These are phyloP conservation scores for Amblyopsis hoosieri DNA, from an alignment of 2,797 vertebrate genomes.

Conservation along the genomic window DNA sequence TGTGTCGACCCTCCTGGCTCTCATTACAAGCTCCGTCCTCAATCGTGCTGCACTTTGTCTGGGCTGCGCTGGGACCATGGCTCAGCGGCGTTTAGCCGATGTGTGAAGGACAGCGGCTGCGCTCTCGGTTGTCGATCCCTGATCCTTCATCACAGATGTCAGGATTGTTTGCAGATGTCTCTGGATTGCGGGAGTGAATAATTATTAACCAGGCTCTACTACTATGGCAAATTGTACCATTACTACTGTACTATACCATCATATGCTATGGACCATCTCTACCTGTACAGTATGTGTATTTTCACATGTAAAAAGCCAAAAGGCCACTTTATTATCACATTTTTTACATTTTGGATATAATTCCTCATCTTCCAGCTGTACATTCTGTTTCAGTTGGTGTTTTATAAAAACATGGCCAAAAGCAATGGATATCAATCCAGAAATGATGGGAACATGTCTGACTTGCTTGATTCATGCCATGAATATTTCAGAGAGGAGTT, in stretches of 20 bases:
- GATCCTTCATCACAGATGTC: slow-evolving; percentile 63
- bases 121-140: slow-evolving; percentile 58
- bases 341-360: no score
- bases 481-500: no score
- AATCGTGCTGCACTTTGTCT: slow-evolving; percentile 63
- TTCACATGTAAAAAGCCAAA: neutral
- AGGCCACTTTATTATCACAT: no score
- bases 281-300: slow-evolving; percentile 30
- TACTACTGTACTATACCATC: no score
- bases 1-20: slow-evolving; percentile 68
- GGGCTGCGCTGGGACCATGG: slow-evolving; percentile 52
- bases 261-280: neutral
- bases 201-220: slow-evolving; percentile 50
- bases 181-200: slow-evolving; percentile 33
- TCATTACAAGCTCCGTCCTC: slow-evolving; percentile 70
- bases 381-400: no score
- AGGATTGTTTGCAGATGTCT: slow-evolving; percentile 38
- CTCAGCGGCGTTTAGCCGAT: slow-evolving; percentile 63
- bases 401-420: no score
- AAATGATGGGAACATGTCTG: no score
- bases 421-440: no score
- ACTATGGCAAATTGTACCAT: neutral
- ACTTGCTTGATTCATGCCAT: no score
- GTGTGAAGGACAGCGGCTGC: slow-evolving; percentile 65
- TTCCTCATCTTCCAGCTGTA: no score